Base-by-base conservation (phyloP, 2,797 vertebrate species). In the Lepidocolaptes lacrymiger region DNA sequence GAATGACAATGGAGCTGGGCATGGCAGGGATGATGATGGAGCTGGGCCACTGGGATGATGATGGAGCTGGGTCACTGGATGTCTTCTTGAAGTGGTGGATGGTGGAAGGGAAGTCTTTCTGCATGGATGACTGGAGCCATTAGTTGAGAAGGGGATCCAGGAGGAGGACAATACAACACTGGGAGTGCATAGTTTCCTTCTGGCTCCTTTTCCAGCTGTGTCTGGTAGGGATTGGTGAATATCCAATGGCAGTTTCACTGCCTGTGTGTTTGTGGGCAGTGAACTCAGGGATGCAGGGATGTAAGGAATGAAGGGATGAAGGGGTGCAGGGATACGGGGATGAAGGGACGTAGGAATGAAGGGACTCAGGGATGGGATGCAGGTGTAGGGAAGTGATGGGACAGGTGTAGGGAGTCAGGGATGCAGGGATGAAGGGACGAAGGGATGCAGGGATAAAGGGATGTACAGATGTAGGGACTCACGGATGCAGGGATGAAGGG, bases 41-140 rank as follows among this genome's bases (percentile, higher is more conserved):
- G 34, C 37, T 41, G 37, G 37, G 44, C 44, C 21, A 8, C 44
- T 20, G 24, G 48, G 48, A 49, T 49, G 24, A 26, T 24, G 23
- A 18, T 26, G 24, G 34, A 23, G 15, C 56, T 59, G 56, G 36
- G 14, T 12, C 16, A 12, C 5, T 5, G 14, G 48, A 19, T 1
- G 3, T 19, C 10, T 54, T 17, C 43, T 62, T 0, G 0, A 48
- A 34, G 23, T 0, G 3, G 32, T 7, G 15, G 36, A 26, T 28
- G 18, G 18, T 6, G 10, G 46, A 51, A 32, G 9, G 32, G 32
- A 44, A 1, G 5, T 8, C 68, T 17, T 59, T 85, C 49, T 3
- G 2, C 1, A 2, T 1, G 11, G 72, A 58, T 22, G 17, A 34
- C 39, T 0, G 0, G 62, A 67, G 28, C 9, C 3, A 6, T 12